These are phyloP conservation scores for Onychomys arenicola DNA, from an alignment of 2,797 vertebrate genomes.

Conservation along the genomic window DNA sequence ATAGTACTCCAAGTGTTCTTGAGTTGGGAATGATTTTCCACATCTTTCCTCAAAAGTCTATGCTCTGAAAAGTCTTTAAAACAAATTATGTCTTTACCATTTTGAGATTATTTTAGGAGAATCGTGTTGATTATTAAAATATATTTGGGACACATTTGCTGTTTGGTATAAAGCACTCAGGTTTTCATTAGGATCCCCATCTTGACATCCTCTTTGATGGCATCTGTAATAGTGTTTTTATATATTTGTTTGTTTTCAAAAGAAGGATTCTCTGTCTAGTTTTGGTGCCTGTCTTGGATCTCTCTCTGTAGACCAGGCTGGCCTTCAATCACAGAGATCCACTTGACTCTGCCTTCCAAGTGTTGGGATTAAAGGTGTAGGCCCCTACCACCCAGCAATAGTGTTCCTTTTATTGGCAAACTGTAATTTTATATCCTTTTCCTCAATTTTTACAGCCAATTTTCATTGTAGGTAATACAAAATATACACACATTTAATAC, in stretches of 20 bases:
- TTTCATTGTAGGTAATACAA: neutral
- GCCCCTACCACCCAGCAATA: no score
- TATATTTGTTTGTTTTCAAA: no score
- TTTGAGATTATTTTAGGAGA: neutral
- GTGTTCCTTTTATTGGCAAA: neutral
- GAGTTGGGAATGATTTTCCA: neutral
- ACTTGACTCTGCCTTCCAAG: no score
- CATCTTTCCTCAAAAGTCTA: neutral
- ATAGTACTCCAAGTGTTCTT: neutral
- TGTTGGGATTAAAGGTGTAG: no score
- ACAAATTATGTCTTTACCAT: neutral
- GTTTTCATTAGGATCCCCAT: neutral
- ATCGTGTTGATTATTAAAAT: neutral
- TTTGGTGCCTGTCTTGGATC: no score
- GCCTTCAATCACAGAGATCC: no score
- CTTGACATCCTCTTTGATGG: neutral
- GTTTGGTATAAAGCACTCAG: neutral
- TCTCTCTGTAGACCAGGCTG: no score
- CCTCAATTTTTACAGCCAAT: neutral
- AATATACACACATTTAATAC: neutral
- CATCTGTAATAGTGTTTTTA: no score
- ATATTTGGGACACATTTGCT: neutral
- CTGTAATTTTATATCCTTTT: neutral
- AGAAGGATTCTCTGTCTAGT: no score
- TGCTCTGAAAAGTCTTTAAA: neutral